phyloP scores from a whole-genome alignment of 2,888 invertebrate species.

The Amaurobius ferox region DNA sequence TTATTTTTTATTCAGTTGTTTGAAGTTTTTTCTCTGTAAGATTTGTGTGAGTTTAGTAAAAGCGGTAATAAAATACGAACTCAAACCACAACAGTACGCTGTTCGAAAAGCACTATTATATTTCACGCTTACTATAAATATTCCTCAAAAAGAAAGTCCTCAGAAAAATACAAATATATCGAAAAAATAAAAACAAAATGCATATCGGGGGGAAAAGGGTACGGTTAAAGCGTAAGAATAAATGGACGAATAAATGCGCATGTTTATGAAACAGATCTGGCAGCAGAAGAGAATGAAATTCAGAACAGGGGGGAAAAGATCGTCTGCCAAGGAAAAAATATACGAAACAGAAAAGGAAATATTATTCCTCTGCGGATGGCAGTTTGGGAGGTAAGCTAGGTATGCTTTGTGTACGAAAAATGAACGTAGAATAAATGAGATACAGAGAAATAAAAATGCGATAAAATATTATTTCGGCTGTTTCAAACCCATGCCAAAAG shows the following conservation, averaged over 20 bases:
- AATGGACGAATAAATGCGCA: constrained; percentile 68
- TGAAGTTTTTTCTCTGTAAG: too few species aligned
- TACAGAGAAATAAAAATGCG: constrained; percentile 44
- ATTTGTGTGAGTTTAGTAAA: too few species aligned
- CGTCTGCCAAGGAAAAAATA: constrained; percentile 52
- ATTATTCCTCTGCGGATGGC: constrained; percentile 41
- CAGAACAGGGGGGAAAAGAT: constrained; percentile 56
- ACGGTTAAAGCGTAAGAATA: constrained; percentile 55
- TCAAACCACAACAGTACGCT: too few species aligned
- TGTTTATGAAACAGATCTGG: constrained; percentile 70
- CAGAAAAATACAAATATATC: not conserved
- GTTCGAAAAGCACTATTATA: constrained; percentile 38
- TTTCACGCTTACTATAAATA: constrained; percentile 29
- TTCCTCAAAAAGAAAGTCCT: not conserved
- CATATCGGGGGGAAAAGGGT: constrained; percentile 35
- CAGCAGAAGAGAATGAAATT: constrained; percentile 55
- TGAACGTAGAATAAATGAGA: constrained; percentile 25
- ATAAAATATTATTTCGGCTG: constrained; percentile 68
- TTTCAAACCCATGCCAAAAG: constrained; percentile 56
- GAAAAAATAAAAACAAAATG: constrained; percentile 27
- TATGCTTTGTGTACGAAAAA: constrained; percentile 22
- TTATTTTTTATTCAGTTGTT: too few species aligned
- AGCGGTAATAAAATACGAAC: too few species aligned
- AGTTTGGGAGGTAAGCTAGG: constrained; percentile 36
- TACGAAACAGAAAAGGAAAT: constrained; percentile 36